Evolutionary conservation across 2,888 invertebrate species (phyloP).

Genomic region (Eupithecia dodoneata): DNA sequence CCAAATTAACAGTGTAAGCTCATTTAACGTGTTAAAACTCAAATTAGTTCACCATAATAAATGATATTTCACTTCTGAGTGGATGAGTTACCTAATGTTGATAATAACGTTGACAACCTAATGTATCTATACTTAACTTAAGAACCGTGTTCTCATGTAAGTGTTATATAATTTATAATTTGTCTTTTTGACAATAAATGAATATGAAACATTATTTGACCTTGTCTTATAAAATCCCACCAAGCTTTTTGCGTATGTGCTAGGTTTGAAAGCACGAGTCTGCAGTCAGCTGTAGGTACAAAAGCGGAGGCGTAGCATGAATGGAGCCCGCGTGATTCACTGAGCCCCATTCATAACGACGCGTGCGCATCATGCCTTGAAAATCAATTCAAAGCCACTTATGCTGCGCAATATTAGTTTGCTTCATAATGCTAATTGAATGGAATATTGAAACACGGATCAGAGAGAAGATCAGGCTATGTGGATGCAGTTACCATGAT

Average conservation of each 20-base stretch:
- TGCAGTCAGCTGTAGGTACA: constrained; percentile 12
- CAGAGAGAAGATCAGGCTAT: background rate
- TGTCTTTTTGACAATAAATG: too few species aligned
- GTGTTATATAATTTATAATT: too few species aligned
- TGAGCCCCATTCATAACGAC: constrained; percentile 72
- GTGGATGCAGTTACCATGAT: background rate
- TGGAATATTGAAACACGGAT: constrained; percentile 28
- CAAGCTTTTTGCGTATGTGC: background rate
- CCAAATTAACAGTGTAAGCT: too few species aligned
- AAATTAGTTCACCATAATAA: too few species aligned
- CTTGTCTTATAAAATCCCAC: background rate
- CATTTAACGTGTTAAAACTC: too few species aligned
- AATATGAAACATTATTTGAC: background rate
- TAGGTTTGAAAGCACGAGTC: constrained; percentile 10
- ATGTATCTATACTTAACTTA: too few species aligned
- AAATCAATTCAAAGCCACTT: constrained; percentile 60
- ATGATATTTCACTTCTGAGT: too few species aligned
- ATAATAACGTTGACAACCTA: too few species aligned
- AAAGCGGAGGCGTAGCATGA: constrained; percentile 66
- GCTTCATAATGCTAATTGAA: constrained; percentile 44
- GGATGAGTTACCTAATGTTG: too few species aligned
- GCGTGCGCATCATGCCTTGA: constrained; percentile 60
- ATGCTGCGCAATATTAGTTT: constrained; percentile 49
- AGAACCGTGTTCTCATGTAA: too few species aligned
- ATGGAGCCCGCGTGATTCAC: constrained; percentile 78